Evolutionary conservation across 2,797 vertebrate genomes (phyloP).

Genomic region (Pseudotriccus pelzelni): DNA sequence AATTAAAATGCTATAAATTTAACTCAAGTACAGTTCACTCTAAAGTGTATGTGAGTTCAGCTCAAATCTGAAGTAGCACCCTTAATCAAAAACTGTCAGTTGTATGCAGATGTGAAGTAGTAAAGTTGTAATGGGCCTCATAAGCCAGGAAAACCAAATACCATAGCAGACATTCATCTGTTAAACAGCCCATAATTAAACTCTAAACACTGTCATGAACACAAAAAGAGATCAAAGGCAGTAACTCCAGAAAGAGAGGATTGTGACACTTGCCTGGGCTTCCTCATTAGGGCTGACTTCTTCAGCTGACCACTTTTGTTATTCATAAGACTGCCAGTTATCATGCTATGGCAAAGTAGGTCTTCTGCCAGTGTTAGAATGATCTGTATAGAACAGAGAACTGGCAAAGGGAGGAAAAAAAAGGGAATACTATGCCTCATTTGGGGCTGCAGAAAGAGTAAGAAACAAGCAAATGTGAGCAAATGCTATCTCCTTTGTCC

Average conservation of each 20-base stretch:
- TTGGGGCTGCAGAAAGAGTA: not conserved
- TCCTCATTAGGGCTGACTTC: not conserved
- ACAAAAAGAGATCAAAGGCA: not conserved
- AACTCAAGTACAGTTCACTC: not conserved
- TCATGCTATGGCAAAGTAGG: not conserved
- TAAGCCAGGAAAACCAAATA: constrained; percentile 2
- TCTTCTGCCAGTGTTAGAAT: not conserved
- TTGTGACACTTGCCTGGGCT: not conserved
- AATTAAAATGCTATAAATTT: not conserved
- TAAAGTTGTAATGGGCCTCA: not conserved
- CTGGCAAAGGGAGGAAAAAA: not conserved
- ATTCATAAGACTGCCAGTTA: not conserved
- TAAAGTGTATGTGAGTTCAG: not conserved
- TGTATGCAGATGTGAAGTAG: not conserved
- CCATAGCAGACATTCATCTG: not conserved
- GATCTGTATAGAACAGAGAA: not conserved
- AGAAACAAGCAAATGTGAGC: not conserved
- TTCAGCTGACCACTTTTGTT: not conserved
- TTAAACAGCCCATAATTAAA: constrained; percentile 24
- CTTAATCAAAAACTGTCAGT: not conserved
- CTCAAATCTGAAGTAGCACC: not conserved
- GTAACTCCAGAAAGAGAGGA: not conserved
- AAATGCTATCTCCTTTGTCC: not conserved
- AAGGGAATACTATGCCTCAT: not conserved
- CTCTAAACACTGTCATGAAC: not conserved